Conservation (phyloP, 2,888 invertebrate species). For the Stenodera caucasica region DNA sequence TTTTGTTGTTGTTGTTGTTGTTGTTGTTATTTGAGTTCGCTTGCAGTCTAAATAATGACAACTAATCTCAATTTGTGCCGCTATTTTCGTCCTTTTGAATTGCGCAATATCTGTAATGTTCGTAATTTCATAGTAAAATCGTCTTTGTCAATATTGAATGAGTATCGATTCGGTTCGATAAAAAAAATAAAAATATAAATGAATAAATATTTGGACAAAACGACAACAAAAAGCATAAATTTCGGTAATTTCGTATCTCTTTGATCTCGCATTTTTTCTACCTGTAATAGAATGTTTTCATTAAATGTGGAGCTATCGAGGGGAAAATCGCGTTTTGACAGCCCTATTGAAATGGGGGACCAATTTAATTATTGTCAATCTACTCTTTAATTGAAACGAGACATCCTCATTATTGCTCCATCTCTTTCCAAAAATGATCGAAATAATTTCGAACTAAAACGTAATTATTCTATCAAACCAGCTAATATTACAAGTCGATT, state of each 20-base stretch:
- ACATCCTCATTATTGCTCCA: not conserved
- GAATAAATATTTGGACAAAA: too few relatives aligned
- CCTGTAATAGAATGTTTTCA: constrained; percentile 1
- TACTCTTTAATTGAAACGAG: not conserved
- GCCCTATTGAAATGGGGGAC: not conserved
- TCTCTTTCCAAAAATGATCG: too few relatives aligned
- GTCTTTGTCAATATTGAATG: constrained; percentile 12
- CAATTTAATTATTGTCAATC: not conserved
- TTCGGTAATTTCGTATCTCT: not conserved
- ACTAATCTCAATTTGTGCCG: constrained; percentile 41
- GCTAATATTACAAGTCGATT: constrained; percentile 20
- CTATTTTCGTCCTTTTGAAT: constrained; percentile 32
- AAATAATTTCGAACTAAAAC: not conserved
- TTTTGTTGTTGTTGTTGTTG: constrained; percentile 13
- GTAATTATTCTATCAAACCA: constrained; percentile 26
- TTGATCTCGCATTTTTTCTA: not conserved
- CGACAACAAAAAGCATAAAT: too few relatives aligned
- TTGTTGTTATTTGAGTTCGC: constrained; percentile 33
- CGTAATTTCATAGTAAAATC: constrained; percentile 18
- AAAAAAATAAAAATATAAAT: not conserved
- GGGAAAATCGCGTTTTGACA: not conserved
- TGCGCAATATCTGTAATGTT: constrained; percentile 38
- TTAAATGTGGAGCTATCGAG: not conserved
- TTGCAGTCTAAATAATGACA: constrained; percentile 39
- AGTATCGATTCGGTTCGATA: not conserved